A percentile compares a stretch with the other conserved stretches of the same genome.
These are phyloP conservation scores for Plagiodera versicolora DNA, from an alignment of 2,888 invertebrate genomes.

Conservation along the genomic window DNA sequence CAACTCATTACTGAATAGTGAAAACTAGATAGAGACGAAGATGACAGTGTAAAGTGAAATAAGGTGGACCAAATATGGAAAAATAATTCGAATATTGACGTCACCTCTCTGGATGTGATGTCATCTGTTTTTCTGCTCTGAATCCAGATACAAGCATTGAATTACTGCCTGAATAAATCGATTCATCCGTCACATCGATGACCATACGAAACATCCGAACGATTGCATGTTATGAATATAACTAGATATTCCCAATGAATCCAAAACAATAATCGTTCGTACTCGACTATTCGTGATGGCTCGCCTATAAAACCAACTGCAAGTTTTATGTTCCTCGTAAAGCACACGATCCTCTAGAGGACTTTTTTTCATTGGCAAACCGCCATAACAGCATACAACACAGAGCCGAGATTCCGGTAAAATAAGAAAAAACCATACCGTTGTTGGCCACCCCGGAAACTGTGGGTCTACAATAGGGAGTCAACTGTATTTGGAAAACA, in stretches of 20 bases:
- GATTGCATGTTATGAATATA: not conserved
- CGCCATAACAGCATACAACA: constrained; percentile 24
- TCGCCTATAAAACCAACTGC: not conserved
- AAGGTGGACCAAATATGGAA: too few relatives aligned
- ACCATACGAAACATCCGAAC: not conserved
- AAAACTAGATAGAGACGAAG: too few relatives aligned
- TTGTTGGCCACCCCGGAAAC: constrained; percentile 25
- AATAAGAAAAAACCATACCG: constrained; percentile 17
- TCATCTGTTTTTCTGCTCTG: too few relatives aligned
- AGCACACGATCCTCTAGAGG: constrained; percentile 20
- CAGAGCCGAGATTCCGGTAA: constrained; percentile 24
- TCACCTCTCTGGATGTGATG: too few relatives aligned
- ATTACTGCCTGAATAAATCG: too few relatives aligned
- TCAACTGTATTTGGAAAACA: constrained; percentile 24
- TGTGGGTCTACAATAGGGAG: constrained; percentile 21
- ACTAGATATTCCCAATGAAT: not conserved
- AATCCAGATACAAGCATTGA: too few relatives aligned
- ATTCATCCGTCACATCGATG: too few relatives aligned
- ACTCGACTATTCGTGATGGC: constrained; percentile 1
- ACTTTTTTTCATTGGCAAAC: constrained; percentile 25
- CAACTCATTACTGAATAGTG: too few relatives aligned
- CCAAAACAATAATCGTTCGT: not conserved
- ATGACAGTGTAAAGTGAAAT: too few relatives aligned
- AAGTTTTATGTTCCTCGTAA: constrained; percentile 9
- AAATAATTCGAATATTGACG: too few relatives aligned